A percentile compares a stretch with the other conserved stretches of the same genome.
These are phyloP conservation scores for Monodelphis domestica DNA, from an alignment of 2,797 vertebrate species.

Conservation along the genomic window DNA sequence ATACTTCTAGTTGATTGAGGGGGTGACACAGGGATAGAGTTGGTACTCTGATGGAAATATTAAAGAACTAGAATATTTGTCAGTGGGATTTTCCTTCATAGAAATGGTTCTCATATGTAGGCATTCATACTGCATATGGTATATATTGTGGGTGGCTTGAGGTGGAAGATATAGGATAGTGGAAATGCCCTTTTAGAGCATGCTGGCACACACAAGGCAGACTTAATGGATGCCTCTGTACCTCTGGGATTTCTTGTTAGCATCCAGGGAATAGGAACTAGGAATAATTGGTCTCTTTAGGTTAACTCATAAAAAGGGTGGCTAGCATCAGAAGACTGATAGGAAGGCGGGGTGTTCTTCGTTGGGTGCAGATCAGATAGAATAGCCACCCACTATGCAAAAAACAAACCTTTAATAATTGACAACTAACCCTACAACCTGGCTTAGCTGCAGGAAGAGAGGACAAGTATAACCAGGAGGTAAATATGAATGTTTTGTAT, in stretches of 20 bases:
- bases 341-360: background rate
- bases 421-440: slow-evolving; percentile 8
- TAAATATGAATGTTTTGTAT: slow-evolving; percentile 6
- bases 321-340: background rate
- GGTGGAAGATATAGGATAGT: background rate
- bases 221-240: background rate
- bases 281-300: background rate
- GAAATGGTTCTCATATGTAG: background rate
- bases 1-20: background rate
- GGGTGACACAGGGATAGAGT: background rate
- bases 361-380: background rate
- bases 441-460: slow-evolving; percentile 39
- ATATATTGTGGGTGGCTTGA: background rate
- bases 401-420: slow-evolving; percentile 37
- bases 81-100: background rate
- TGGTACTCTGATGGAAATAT: background rate
- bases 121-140: background rate
- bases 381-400: background rate
- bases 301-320: background rate
- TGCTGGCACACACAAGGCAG: background rate
- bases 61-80: background rate
- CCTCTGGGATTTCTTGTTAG: background rate
- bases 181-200: background rate
- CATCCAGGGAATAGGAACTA: background rate
- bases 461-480: slow-evolving; percentile 20